Percentiles rank a stretch among this genome's conserved stretches.
Evolutionary conservation across 2,888 invertebrate genomes (phyloP).

Genomic region (Eudemis profundana): DNA sequence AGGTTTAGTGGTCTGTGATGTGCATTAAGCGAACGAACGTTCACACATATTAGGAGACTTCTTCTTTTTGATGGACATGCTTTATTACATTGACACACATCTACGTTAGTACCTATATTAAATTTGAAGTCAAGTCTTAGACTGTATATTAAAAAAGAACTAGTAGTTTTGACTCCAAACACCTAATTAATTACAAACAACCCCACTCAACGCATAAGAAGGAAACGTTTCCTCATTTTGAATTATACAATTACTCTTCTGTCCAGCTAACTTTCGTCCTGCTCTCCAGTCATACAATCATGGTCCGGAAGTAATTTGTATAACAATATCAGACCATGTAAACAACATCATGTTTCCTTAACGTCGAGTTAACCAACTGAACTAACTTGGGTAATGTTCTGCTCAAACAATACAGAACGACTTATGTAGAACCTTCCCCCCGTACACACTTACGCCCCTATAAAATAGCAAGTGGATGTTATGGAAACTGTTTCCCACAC

Average conservation of each 20-base stretch:
- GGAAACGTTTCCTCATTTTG: too few relatives aligned
- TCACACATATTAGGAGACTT: too few relatives aligned
- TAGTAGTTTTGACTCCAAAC: too few relatives aligned
- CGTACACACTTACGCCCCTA: slow-evolving; percentile 3
- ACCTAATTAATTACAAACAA: too few relatives aligned
- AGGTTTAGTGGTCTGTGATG: too few relatives aligned
- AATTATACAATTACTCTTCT: neutral
- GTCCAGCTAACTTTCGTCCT: neutral
- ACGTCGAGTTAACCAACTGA: slow-evolving; percentile 2
- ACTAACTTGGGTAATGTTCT: slow-evolving; percentile 3
- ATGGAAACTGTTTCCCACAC: slow-evolving; percentile 3
- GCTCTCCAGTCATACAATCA: neutral
- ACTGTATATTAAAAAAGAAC: too few relatives aligned
- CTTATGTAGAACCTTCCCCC: neutral
- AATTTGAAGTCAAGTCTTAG: too few relatives aligned
- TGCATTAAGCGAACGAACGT: too few relatives aligned
- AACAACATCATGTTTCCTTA: slow-evolving; percentile 19
- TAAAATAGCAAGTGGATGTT: neutral
- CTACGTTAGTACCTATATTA: too few relatives aligned
- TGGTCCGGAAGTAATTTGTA: slow-evolving; percentile 1
- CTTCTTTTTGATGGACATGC: too few relatives aligned
- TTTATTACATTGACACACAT: too few relatives aligned
- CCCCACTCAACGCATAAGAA: too few relatives aligned
- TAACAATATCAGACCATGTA: slow-evolving; percentile 5
- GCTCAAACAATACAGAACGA: neutral